phyloP scores from a whole-genome alignment of 2,113 vertebrate genomes.

The Turdus rufiventris region DNA sequence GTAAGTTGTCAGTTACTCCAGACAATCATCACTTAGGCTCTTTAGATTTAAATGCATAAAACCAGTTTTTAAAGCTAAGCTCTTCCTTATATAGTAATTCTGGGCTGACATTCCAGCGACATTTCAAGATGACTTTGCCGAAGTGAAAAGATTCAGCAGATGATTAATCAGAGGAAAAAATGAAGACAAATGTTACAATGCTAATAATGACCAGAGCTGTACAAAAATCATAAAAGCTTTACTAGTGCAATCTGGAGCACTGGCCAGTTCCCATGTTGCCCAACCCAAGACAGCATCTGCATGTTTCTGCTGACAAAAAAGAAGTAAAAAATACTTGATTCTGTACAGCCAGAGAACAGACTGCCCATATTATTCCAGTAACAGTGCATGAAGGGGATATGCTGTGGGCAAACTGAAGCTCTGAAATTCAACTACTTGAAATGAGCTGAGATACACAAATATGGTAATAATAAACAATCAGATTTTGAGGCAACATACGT shows the following conservation, averaged over 20 bases:
- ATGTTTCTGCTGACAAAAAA: neutral
- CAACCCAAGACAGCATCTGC: neutral
- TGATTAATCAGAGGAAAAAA: constrained; percentile 17
- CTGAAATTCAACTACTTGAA: neutral
- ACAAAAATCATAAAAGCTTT: neutral
- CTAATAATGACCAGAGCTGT: neutral
- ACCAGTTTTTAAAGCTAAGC: neutral
- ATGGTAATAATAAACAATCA: neutral
- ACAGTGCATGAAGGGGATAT: neutral
- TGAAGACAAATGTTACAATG: neutral
- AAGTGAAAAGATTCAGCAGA: constrained; percentile 10
- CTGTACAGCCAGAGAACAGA: neutral
- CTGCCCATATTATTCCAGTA: neutral
- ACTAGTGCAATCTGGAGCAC: neutral
- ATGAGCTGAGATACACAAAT: neutral
- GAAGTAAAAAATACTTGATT: neutral
- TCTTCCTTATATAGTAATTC: constrained; percentile 6
- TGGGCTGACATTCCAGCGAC: neutral
- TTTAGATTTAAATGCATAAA: neutral
- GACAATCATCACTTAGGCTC: neutral
- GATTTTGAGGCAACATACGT: neutral
- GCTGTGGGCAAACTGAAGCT: neutral
- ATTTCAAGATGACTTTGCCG: neutral
- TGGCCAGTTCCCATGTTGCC: neutral
- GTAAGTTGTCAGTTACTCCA: neutral